Evolutionary conservation across 2,113 vertebrate genomes (phyloP).

Genomic region (Podarcis muralis): DNA sequence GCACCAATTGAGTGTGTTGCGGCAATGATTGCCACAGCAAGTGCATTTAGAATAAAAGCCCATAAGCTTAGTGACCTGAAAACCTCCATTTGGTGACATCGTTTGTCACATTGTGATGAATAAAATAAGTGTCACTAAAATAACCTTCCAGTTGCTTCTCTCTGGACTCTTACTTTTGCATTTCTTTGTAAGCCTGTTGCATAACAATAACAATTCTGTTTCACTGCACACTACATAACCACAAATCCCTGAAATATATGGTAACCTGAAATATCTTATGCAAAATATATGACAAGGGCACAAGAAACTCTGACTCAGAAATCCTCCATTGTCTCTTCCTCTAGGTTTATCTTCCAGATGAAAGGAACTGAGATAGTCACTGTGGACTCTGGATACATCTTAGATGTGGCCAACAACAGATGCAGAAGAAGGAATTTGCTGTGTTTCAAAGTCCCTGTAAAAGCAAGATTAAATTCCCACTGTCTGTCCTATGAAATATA

Average conservation of each 20-base stretch:
- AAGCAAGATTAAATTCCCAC: neutral
- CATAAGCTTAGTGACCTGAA: conserved; percentile 12
- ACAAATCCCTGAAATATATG: neutral
- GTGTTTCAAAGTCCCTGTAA: conserved; percentile 12
- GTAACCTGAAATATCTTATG: neutral
- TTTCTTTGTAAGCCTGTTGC: neutral
- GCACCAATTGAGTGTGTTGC: neutral
- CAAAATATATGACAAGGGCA: accelerated
- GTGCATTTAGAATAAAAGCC: neutral
- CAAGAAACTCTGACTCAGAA: neutral
- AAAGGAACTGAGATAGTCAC: conserved; percentile 19
- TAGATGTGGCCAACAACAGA: conserved; percentile 10
- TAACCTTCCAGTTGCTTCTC: neutral
- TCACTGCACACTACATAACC: neutral
- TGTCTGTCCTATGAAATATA: neutral
- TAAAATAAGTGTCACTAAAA: neutral
- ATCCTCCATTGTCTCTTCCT: conserved; percentile 3
- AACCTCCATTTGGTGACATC: neutral
- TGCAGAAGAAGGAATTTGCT: neutral
- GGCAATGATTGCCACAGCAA: neutral
- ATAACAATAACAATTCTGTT: neutral
- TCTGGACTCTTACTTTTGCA: neutral
- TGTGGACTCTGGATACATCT: neutral
- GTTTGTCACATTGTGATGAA: neutral
- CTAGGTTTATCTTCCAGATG: conserved; percentile 3